Percentiles rank a stretch among this genome's conserved stretches.
Conservation (phyloP, 2,888 invertebrate species). For the Cenopis cana region DNA sequence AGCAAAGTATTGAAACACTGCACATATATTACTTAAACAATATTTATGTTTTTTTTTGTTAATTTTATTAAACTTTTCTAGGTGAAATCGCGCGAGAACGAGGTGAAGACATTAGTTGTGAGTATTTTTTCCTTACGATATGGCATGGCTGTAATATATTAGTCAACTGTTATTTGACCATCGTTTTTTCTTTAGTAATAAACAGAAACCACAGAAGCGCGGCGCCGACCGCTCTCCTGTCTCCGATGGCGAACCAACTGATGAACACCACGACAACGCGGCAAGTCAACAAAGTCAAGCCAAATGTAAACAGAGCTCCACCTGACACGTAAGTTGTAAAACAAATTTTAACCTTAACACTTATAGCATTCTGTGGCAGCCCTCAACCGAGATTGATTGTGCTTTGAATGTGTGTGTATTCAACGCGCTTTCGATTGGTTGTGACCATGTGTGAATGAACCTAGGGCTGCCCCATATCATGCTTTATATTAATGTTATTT, state of each 20-base stretch:
- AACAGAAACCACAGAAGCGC: slow-evolving; percentile 92
- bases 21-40: not conserved
- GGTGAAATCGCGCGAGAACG: slow-evolving; percentile 91
- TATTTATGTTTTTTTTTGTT: slow-evolving; percentile 10
- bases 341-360: slow-evolving; percentile 4
- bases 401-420: slow-evolving; percentile 44
- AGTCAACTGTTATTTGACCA: not conserved
- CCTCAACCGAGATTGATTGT: slow-evolving; percentile 39
- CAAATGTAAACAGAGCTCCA: slow-evolving; percentile 91
- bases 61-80: slow-evolving; percentile 69
- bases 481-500: slow-evolving; percentile 26
- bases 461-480: slow-evolving; percentile 41
- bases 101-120: slow-evolving; percentile 91
- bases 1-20: not conserved
- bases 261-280: slow-evolving; percentile 91
- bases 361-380: slow-evolving; percentile 36
- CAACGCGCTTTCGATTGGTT: slow-evolving; percentile 43
- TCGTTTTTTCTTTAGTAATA: slow-evolving; percentile 85
- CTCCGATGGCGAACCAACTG: slow-evolving; percentile 87
- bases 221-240: slow-evolving; percentile 87
- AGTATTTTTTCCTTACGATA: slow-evolving; percentile 73
- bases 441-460: slow-evolving; percentile 39
- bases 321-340: slow-evolving; percentile 87
- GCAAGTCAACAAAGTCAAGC: slow-evolving; percentile 96
- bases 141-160: not conserved